These are phyloP conservation scores for Noctilio leporinus DNA, from an alignment of 2,113 vertebrate genomes.

Conservation along the genomic window DNA sequence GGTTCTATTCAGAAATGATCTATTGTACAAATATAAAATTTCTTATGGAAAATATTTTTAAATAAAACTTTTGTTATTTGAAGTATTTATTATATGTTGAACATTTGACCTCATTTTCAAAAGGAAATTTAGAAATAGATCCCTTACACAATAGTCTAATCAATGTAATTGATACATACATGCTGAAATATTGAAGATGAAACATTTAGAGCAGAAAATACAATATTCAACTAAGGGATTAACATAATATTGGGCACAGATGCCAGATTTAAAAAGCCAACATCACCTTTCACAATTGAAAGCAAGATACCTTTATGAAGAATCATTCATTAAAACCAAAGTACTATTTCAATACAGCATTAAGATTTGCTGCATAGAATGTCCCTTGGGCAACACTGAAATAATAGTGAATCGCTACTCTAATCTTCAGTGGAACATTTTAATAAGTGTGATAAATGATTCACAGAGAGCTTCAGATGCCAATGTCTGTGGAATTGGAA, in stretches of 20 bases:
- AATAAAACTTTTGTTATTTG: background rate
- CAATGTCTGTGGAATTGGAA: conserved; percentile 76
- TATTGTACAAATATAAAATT: background rate
- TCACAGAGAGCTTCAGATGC: conserved; percentile 82
- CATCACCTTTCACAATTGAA: conserved; percentile 75
- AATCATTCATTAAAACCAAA: conserved; percentile 77
- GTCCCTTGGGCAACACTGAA: conserved; percentile 79
- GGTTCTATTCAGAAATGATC: background rate
- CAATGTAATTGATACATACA: conserved; percentile 70
- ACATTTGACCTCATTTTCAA: conserved; percentile 19
- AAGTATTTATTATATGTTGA: background rate
- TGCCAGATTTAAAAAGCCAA: conserved; percentile 75
- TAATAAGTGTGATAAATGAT: conserved; percentile 90
- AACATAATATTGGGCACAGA: conserved; percentile 71
- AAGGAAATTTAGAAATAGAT: conserved; percentile 27
- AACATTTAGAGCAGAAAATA: conserved; percentile 71
- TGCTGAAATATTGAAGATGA: conserved; percentile 72
- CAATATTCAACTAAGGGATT: conserved; percentile 73
- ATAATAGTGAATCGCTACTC: conserved; percentile 87
- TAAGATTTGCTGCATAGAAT: conserved; percentile 84
- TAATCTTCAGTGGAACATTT: conserved; percentile 88
- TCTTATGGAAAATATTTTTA: background rate
- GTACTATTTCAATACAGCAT: conserved; percentile 80
- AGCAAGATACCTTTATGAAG: conserved; percentile 65
- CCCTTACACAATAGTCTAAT: conserved; percentile 44